Conservation (phyloP, 1,140 invertebrate genomes). For the Drosophila baimaii region DNA sequence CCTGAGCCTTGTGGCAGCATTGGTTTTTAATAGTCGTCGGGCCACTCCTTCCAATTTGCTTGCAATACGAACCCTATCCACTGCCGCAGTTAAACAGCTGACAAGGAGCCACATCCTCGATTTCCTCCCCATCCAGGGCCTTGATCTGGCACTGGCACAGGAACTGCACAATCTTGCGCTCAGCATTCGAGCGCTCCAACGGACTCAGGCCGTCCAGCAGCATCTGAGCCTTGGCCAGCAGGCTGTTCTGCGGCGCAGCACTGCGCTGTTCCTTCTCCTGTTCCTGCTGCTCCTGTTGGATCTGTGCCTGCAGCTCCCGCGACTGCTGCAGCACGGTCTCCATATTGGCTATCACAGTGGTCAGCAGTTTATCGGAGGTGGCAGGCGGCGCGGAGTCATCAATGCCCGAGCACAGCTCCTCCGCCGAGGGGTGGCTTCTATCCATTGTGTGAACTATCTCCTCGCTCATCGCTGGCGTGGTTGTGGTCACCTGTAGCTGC, state of each 20-base stretch:
- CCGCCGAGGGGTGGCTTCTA: not conserved
- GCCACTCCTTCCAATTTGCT: too few species aligned
- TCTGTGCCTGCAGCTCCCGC: constrained; percentile 43
- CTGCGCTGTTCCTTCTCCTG: constrained; percentile 37
- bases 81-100: constrained; percentile 37
- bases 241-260: constrained; percentile 12
- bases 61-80: not conserved
- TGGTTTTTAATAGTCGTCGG: too few species aligned
- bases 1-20: too few species aligned
- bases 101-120: constrained; percentile 67
- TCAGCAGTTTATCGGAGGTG: constrained; percentile 57
- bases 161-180: constrained; percentile 76
- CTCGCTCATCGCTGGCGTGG: constrained; percentile 35
- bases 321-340: constrained; percentile 74
- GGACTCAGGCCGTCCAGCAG: constrained; percentile 63
- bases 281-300: constrained; percentile 45
- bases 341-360: constrained; percentile 69
- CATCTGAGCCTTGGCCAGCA: constrained; percentile 69
- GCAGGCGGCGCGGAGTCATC: constrained; percentile 2
- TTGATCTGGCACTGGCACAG: constrained; percentile 80
- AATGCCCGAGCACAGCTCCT: not conserved
- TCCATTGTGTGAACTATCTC: constrained; percentile 10
- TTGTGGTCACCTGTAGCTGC: constrained; percentile 54
- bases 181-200: constrained; percentile 51
- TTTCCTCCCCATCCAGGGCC: constrained; percentile 68